Base-by-base conservation (phyloP, 2,113 vertebrate species). In the Gavia stellata region DNA sequence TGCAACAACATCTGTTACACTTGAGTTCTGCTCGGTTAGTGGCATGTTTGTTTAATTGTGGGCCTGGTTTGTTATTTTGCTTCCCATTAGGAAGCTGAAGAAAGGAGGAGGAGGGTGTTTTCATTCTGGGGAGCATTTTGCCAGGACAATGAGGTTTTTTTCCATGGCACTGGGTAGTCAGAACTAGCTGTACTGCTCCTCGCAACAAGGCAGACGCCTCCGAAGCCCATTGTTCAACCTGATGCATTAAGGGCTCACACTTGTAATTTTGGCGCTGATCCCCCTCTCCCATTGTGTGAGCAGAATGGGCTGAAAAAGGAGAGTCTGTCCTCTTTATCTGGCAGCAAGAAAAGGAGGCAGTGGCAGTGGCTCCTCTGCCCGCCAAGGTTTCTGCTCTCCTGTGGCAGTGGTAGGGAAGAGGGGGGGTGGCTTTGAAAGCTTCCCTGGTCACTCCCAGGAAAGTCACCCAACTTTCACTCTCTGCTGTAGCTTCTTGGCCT, bases 41-140 rank as follows among this genome's bases (percentile, higher is more conserved):
- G 96, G 94, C 92, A 87, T 97, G 96, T 97, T 98, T 97, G 96
- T 97, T 98, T 98, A 98, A 98, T 96, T 97, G 97, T 97, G 95
- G 93, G 97, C 96, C 96, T 95, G 91, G 96, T 96, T 97, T 96
- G 97, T 96, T 97, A 94, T 97, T 98, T 97, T 96, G 96, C 95
- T 98, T 98, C 97, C 96, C 96, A 97, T 98, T 98, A 98, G 96
- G 97, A 98, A 98, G 92, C 94, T 92, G 94, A 97, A 98, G 97
- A 97, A 98, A 97, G 95, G 95, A 96, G 95, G 93, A 96, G 96
- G 95, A 97, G 97, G 96, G 94, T 98, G 95, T 96, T 98, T 97
- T 97, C 88, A 71, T 97, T 97, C 95, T 91, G 94, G 96, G 96
- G 90, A 97, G 86, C 75, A 62, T 95, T 98, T 96, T 34, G 65